phyloP scores from a whole-genome alignment of 2,113 vertebrate species.

The Ivindomyrus marchei region DNA sequence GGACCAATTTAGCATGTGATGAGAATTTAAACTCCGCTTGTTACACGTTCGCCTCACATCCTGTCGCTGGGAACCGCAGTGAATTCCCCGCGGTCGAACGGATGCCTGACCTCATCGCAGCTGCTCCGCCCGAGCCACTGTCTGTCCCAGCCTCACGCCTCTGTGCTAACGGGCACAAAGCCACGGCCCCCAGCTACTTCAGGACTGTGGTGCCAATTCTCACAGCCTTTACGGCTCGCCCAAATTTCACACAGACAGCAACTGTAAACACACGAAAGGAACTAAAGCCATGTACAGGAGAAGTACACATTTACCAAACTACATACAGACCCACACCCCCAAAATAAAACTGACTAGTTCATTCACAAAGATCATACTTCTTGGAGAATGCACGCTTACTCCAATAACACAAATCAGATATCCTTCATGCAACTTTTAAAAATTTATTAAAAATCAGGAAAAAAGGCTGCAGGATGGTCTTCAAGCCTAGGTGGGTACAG shows the following conservation, averaged over 20 bases:
- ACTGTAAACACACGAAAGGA: neutral
- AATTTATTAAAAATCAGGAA: neutral
- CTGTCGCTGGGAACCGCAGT: neutral
- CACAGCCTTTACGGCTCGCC: neutral
- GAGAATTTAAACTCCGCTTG: neutral
- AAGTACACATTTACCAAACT: neutral
- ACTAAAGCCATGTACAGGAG: neutral
- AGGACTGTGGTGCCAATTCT: neutral
- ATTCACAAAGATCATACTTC: conserved; percentile 19
- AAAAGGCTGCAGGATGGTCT: neutral
- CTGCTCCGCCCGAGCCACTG: conserved; percentile 27
- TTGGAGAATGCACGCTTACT: neutral
- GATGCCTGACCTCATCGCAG: neutral
- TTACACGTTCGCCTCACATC: neutral
- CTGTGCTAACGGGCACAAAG: neutral
- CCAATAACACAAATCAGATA: neutral
- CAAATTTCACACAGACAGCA: neutral
- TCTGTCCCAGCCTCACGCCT: neutral
- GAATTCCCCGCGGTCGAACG: conserved; percentile 20
- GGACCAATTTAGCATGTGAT: neutral
- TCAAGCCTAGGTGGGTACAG: conserved; percentile 13
- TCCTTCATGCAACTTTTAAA: neutral
- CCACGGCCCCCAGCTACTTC: neutral
- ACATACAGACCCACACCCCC: neutral
- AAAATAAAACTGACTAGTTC: neutral